Conservation (phyloP, 1,140 invertebrate genomes). For the Antheraea mylitta region DNA sequence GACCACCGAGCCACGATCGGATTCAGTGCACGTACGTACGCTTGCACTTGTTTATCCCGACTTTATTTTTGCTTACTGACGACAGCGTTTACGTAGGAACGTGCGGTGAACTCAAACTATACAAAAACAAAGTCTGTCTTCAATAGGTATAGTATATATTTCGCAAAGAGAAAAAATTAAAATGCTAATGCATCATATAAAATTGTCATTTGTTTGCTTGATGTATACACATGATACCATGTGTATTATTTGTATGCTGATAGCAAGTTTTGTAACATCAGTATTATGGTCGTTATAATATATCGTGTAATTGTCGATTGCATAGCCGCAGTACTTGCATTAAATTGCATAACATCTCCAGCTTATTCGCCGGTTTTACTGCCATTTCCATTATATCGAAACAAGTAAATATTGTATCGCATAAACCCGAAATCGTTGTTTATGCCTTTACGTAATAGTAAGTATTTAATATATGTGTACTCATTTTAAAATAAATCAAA, state of each 20-base stretch:
- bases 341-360: constrained; percentile 8
- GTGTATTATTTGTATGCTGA: neutral
- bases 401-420: neutral
- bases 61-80: constrained; percentile 32
- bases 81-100: constrained; percentile 30
- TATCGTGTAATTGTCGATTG: constrained; percentile 10
- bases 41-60: constrained; percentile 43
- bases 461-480: neutral
- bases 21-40: constrained; percentile 57
- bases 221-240: neutral
- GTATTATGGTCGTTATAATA: neutral
- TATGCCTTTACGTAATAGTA: neutral
- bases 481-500: neutral
- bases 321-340: constrained; percentile 3
- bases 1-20: constrained; percentile 32
- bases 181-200: neutral
- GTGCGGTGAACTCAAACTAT: constrained; percentile 5
- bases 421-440: no score
- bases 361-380: neutral
- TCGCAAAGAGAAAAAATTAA: neutral
- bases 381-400: constrained; percentile 1
- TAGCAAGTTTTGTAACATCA: neutral
- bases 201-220: neutral
- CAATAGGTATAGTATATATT: neutral
- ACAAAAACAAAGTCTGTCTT: neutral